Evolutionary conservation across 1,140 invertebrate genomes (phyloP).

Genomic region (Lucilia sericata): DNA sequence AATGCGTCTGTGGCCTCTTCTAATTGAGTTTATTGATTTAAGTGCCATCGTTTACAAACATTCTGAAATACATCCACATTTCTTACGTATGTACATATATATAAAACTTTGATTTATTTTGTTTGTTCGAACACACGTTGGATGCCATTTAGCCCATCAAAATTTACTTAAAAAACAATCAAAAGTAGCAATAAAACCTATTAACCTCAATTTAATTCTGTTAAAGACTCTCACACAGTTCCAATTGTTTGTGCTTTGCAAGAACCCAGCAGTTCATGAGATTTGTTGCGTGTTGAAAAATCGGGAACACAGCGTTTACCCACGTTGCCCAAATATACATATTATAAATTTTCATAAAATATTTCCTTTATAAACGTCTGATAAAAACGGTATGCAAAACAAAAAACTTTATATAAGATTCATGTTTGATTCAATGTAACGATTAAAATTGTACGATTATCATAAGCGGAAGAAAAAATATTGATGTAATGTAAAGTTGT

Average conservation of each 20-base stretch:
- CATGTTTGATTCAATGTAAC: too few species aligned
- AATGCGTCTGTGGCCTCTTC: neutral
- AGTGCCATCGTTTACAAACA: neutral
- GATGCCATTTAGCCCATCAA: neutral
- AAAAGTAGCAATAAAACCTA: slow-evolving; percentile 7
- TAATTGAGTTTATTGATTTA: neutral
- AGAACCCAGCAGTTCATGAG: neutral
- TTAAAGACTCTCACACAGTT: neutral
- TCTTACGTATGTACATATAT: too few species aligned
- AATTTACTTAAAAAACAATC: slow-evolving; percentile 23
- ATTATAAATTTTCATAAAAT: too few species aligned
- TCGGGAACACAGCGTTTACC: too few species aligned
- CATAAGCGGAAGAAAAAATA: too few species aligned
- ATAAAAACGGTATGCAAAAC: too few species aligned
- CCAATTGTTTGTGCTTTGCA: neutral
- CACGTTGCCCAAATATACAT: too few species aligned
- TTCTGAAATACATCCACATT: neutral
- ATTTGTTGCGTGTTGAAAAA: too few species aligned
- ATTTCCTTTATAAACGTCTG: too few species aligned
- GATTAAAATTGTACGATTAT: too few species aligned
- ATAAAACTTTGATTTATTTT: neutral
- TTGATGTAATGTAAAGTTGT: too few species aligned
- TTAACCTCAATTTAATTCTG: slow-evolving; percentile 37
- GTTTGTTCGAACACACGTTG: neutral
- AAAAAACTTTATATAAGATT: too few species aligned